phyloP scores from a whole-genome alignment of 2,113 vertebrate genomes.

The Chamaetylas fuelleborni region DNA sequence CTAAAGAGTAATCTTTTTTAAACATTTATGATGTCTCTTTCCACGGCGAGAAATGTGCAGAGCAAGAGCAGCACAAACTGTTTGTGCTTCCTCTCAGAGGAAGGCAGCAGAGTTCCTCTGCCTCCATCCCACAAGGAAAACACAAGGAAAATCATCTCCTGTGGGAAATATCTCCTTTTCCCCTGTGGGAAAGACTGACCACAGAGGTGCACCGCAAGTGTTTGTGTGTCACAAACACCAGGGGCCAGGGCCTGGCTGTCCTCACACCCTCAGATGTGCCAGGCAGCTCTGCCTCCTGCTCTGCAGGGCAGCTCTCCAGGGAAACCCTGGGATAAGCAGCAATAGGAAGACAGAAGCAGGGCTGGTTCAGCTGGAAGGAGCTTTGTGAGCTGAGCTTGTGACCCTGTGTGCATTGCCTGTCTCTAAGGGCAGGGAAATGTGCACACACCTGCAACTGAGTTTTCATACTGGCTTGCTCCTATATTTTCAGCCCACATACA shows the following conservation, averaged over 20 bases:
- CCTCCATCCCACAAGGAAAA: not conserved
- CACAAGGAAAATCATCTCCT: not conserved
- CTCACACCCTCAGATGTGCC: not conserved
- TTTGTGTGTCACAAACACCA: accelerated
- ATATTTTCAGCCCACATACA: not conserved
- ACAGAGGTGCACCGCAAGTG: accelerated
- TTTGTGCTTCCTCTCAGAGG: not conserved
- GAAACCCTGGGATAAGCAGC: not conserved
- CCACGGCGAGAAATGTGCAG: not conserved
- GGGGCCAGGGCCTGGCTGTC: not conserved
- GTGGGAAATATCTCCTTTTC: no score
- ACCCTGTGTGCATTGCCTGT: accelerated
- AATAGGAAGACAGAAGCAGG: not conserved
- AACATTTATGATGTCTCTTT: not conserved
- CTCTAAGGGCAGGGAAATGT: not conserved
- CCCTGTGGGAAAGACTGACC: not conserved
- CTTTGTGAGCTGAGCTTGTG: accelerated
- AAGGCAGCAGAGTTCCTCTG: not conserved
- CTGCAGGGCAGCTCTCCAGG: not conserved
- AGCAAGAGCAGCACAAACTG: not conserved
- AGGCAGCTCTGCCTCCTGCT: not conserved
- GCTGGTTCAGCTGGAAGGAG: not conserved
- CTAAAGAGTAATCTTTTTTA: not conserved
- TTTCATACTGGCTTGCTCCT: not conserved
- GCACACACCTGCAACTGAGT: not conserved